Percentiles rank a stretch among this genome's conserved stretches.
Evolutionary conservation across 1,140 invertebrate species (phyloP).

Genomic region (Platorchestia sp.): DNA sequence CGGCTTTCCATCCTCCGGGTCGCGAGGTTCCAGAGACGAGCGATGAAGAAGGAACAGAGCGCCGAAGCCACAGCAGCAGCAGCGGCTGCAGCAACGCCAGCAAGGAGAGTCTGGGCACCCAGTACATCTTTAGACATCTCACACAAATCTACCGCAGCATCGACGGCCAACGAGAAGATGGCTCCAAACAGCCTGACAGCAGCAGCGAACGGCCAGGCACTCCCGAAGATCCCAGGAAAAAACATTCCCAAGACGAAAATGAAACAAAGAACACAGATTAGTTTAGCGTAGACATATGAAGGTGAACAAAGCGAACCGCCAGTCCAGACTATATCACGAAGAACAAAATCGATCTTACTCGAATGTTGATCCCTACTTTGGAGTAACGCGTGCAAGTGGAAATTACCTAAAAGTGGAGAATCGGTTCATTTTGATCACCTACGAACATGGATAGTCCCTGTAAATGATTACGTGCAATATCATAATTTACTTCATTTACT

Average conservation of each 20-base stretch:
- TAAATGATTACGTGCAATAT: constrained; percentile 39
- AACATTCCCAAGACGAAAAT: not conserved
- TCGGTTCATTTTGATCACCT: not conserved
- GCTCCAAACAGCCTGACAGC: constrained; percentile 46
- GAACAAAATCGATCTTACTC: not conserved
- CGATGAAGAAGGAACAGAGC: constrained; percentile 63
- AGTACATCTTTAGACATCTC: constrained; percentile 67
- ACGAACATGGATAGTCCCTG: not conserved
- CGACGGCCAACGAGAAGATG: constrained; percentile 63
- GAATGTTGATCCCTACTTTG: not conserved
- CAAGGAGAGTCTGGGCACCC: constrained; percentile 64
- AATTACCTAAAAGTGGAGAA: not conserved
- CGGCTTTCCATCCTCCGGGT: constrained; percentile 65
- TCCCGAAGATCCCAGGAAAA: constrained; percentile 17
- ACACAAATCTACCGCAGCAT: constrained; percentile 66
- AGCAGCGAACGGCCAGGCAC: constrained; percentile 20
- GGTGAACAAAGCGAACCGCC: not conserved
- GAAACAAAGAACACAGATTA: constrained; percentile 32
- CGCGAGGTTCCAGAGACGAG: constrained; percentile 65
- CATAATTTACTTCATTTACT: not conserved
- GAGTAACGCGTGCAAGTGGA: not conserved
- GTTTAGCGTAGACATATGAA: not conserved
- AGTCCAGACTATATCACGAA: not conserved
- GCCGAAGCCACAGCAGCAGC: constrained; percentile 64
- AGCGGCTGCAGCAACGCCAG: constrained; percentile 62